Conservation (phyloP, 53 echinoderm and acorn worm species). For the Holothuria leucospilota region DNA sequence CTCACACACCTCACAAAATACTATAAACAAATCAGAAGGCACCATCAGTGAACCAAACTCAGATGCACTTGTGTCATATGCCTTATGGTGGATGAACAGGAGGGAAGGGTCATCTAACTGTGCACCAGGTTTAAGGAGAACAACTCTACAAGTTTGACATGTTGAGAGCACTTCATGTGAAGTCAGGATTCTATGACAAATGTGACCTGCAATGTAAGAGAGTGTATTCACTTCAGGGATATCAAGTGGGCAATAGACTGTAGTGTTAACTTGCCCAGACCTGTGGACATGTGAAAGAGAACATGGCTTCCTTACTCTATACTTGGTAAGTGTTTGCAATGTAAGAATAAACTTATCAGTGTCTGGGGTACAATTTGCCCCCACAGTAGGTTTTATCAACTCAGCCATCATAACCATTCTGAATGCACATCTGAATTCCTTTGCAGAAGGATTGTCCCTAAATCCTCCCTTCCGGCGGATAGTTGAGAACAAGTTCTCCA, state of each 20-base stretch:
- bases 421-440: constrained; percentile 54
- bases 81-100: constrained; percentile 49
- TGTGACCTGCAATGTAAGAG: no score
- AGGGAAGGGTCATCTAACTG: constrained; percentile 37
- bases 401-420: constrained; percentile 63
- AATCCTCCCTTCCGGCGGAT: constrained; percentile 48
- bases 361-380: constrained; percentile 52
- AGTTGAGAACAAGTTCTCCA: constrained; percentile 49
- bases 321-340: neutral
- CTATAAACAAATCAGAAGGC: no score
- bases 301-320: neutral
- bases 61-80: no score
- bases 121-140: constrained; percentile 16
- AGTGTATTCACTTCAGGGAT: no score
- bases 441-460: constrained; percentile 56
- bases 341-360: constrained; percentile 42
- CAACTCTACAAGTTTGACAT: constrained; percentile 48
- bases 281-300: neutral
- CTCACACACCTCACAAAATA: constrained; percentile 54
- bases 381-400: constrained; percentile 49
- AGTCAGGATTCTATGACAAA: no score
- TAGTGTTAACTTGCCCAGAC: neutral
- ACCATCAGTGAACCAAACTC: no score
- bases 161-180: constrained; percentile 30
- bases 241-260: neutral